Evolutionary conservation across 2,888 invertebrate genomes (phyloP).

Genomic region (Perizoma affinitatum): DNA sequence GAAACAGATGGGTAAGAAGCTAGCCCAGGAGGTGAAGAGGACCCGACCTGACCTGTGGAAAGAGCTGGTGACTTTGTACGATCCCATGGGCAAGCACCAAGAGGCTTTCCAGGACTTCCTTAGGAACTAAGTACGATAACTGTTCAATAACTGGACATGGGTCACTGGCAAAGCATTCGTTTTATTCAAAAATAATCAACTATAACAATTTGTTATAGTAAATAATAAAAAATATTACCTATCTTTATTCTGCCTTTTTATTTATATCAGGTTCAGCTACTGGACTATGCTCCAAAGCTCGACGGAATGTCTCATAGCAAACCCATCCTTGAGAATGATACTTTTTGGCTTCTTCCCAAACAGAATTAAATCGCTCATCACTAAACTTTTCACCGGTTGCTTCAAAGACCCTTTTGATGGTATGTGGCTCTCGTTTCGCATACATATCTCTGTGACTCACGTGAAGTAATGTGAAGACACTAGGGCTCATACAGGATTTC

Average conservation of each 20-base stretch:
- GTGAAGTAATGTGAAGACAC: constrained; percentile 60
- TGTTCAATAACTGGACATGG: neutral
- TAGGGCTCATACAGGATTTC: constrained; percentile 61
- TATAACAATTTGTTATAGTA: neutral
- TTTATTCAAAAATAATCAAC: too few relatives aligned
- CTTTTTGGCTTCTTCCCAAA: constrained; percentile 80
- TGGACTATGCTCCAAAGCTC: constrained; percentile 48
- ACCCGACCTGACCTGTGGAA: constrained; percentile 83
- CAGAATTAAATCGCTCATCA: constrained; percentile 71
- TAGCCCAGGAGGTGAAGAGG: constrained; percentile 83
- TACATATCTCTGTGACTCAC: constrained; percentile 73
- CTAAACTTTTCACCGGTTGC: constrained; percentile 77
- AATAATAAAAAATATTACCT: constrained; percentile 6
- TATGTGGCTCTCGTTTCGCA: constrained; percentile 58
- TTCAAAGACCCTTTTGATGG: constrained; percentile 77
- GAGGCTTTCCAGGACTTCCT: constrained; percentile 66
- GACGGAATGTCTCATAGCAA: constrained; percentile 81
- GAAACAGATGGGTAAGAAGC: constrained; percentile 84
- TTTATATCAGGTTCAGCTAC: constrained; percentile 20
- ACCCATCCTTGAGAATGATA: constrained; percentile 79
- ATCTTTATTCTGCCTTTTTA: constrained; percentile 15
- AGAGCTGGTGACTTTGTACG: constrained; percentile 80
- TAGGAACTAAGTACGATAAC: constrained; percentile 10
- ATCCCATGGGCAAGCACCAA: constrained; percentile 85
- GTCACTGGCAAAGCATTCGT: too few relatives aligned